Evolutionary conservation across 1,140 invertebrate genomes (phyloP).

Genomic region (Tachypleus tridentatus): DNA sequence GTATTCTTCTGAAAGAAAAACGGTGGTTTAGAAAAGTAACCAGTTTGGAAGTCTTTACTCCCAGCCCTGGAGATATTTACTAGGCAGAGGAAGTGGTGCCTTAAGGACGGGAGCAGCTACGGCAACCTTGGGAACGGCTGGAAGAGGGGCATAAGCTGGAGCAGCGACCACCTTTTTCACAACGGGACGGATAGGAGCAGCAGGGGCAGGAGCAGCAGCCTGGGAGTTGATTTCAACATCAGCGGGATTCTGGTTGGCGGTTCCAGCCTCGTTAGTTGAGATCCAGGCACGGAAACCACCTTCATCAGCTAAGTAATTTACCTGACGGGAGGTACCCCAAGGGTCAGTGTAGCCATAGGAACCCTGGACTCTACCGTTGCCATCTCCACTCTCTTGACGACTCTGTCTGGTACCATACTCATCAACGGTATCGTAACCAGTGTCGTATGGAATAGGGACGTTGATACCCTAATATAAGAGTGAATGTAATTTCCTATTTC

Average conservation of each 20-base stretch:
- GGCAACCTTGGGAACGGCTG: no score
- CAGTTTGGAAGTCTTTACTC: no score
- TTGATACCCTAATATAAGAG: no score
- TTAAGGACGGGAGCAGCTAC: no score
- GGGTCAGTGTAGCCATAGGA: neutral
- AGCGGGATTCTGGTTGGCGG: neutral
- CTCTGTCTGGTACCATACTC: conserved; percentile 18
- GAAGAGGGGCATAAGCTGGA: no score
- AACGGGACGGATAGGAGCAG: no score
- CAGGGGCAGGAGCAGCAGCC: neutral
- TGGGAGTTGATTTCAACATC: conserved; percentile 5
- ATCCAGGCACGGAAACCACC: conserved; percentile 9
- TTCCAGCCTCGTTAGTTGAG: conserved; percentile 5
- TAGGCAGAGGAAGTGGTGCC: no score
- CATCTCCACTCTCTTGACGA: conserved; percentile 6
- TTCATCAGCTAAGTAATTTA: conserved; percentile 11
- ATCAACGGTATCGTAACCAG: conserved; percentile 22
- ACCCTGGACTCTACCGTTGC: neutral
- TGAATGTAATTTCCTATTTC: no score
- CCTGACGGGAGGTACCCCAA: neutral
- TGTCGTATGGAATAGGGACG: conserved; percentile 13
- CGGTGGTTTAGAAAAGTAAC: no score
- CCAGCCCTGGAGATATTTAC: no score
- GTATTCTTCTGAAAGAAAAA: no score
- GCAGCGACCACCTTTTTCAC: no score